A percentile compares a stretch with the other conserved stretches of the same genome.
phyloP scores from a whole-genome alignment of 2,888 invertebrate species.

The Galerucella pusilla region DNA sequence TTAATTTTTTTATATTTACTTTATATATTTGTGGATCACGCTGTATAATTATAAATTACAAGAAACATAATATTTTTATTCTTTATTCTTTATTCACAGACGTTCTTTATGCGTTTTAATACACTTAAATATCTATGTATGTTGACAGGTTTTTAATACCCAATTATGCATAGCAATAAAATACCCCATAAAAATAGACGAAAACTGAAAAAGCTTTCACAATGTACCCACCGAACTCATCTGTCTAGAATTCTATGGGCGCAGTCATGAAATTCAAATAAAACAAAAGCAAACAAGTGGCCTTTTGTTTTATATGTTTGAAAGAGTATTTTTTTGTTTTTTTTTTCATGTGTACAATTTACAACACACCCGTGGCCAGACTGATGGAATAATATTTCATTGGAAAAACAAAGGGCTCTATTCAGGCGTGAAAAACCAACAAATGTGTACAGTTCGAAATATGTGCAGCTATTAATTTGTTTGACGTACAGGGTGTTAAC shows the following conservation, averaged over 20 bases:
- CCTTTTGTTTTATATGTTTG: conserved; percentile 15
- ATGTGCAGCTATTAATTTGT: conserved; percentile 20
- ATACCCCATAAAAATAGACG: conserved; percentile 4
- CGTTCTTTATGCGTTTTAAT: background rate
- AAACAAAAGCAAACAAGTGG: conserved; percentile 33
- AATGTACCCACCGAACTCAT: conserved; percentile 13
- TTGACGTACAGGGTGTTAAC: conserved; percentile 21
- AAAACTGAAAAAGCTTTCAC: conserved; percentile 8
- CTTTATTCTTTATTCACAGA: background rate
- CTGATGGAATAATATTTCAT: conserved; percentile 34
- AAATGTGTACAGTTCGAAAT: conserved; percentile 32
- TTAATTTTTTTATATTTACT: too few species aligned
- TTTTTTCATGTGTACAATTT: conserved; percentile 22
- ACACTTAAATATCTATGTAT: background rate
- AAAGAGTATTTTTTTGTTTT: conserved; percentile 1
- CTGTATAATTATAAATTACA: background rate
- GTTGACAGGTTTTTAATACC: background rate
- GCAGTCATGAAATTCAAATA: conserved; percentile 17
- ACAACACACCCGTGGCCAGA: conserved; percentile 33
- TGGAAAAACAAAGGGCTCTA: conserved; percentile 42
- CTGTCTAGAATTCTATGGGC: background rate
- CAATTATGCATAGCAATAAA: conserved; percentile 8
- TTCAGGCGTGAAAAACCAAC: conserved; percentile 40
- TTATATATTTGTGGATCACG: too few species aligned
- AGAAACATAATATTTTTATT: background rate